These are phyloP conservation scores for Emmelina monodactyla DNA, from an alignment of 2,888 invertebrate species.

Conservation along the genomic window DNA sequence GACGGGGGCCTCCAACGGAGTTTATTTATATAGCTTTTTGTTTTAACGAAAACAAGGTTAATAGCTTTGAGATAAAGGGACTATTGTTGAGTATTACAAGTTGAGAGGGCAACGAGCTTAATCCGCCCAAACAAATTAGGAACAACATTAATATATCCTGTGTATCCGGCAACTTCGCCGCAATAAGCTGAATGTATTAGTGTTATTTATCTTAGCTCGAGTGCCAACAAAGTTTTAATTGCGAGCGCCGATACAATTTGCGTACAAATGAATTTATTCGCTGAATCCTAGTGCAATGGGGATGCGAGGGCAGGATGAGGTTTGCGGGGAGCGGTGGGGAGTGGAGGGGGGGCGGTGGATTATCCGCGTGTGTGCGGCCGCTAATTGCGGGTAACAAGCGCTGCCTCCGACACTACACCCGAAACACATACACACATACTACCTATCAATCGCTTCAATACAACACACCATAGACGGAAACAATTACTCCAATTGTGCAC, in stretches of 20 bases:
- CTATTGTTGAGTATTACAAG: slow-evolving; percentile 35
- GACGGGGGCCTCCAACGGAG: too few species aligned
- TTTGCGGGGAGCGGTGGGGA: slow-evolving; percentile 18
- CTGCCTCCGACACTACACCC: too few species aligned
- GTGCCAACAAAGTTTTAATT: slow-evolving; percentile 66
- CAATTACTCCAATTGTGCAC: too few species aligned
- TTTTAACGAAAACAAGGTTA: slow-evolving; percentile 20
- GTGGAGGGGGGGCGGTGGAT: slow-evolving; percentile 32
- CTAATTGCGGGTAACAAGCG: slow-evolving; percentile 65
- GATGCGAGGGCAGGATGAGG: slow-evolving; percentile 25
- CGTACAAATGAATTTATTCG: slow-evolving; percentile 66
- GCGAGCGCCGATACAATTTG: slow-evolving; percentile 66
- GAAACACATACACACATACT: too few species aligned
- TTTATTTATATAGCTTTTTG: slow-evolving; percentile 7
- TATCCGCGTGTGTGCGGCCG: slow-evolving; percentile 55
- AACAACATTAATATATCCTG: slow-evolving; percentile 64
- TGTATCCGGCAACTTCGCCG: slow-evolving; percentile 56
- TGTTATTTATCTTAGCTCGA: slow-evolving; percentile 64
- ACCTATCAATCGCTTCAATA: too few species aligned
- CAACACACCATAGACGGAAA: too few species aligned
- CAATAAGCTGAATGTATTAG: slow-evolving; percentile 66
- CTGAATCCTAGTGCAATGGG: slow-evolving; percentile 60
- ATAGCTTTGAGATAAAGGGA: slow-evolving; percentile 33
- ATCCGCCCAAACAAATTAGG: slow-evolving; percentile 61
- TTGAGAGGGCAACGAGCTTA: slow-evolving; percentile 47